Evolutionary conservation across 1,140 invertebrate genomes (phyloP), one percentile per base, ranked within the genome.

Genomic region (Pinna nobilis): DNA sequence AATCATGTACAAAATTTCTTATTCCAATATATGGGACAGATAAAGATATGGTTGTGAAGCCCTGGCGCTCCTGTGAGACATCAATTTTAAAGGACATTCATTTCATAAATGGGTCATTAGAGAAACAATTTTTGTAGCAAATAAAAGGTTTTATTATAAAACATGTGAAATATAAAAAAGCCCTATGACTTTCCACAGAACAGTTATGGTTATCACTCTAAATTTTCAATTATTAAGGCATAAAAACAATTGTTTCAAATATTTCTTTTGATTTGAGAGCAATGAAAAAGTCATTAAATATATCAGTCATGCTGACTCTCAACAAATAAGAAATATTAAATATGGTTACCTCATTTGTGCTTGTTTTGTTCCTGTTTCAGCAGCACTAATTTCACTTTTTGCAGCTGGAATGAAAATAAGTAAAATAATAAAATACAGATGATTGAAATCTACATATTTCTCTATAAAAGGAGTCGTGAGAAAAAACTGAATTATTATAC

Each of bases 331-430:
- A n/a, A n/a, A n/a, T n/a, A 18, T 0, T 30, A 70, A n/a, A n/a
- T n/a, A n/a, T n/a, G n/a, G n/a, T 79, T 72, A 87, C 84, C 93
- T 92, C 93, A 96, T 95, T 75, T 92, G 91, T 13, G 93, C 93
- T 70, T 95, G 93, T 75, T 95, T 94, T 9, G 93, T 92, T 55
- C 95, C 93, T 0, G 95, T 97, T 80, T 94, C 93, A 1, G 95
- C 94, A 78, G 94, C 92, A 20, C 93, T 93, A 7, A 94, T 91
- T 63, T 92, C 92, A 80, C 93, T 92, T 81, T 95, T 94, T 0
- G 94, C 94, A 85, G 90, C 94, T 95, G 82, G 41, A 86, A 85
- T 69, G 74, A 49, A 79, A 67, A 59, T 75, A 51, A 23, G 39
- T 3, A 77, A n/a, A 30, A 65, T 35, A n/a, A 28, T 33, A 18